phyloP scores from a whole-genome alignment of 2,797 vertebrate species.

The Catostomus latipinnis region DNA sequence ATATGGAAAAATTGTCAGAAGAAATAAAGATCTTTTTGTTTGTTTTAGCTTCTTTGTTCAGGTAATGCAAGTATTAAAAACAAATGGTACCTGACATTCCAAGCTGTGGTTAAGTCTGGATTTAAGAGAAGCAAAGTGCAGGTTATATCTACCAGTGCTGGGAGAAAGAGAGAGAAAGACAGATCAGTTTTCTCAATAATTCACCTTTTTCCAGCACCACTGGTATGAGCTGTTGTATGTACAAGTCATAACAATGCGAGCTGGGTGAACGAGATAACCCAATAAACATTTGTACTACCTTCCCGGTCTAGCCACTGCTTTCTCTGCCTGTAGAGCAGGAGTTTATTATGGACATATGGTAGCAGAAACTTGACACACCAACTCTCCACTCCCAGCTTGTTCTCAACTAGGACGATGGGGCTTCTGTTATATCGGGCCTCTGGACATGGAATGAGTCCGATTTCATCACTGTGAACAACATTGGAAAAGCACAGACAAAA shows the following conservation, averaged over 20 bases:
- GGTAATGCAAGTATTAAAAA: not conserved
- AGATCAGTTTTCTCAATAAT: not conserved
- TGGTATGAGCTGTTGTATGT: not conserved
- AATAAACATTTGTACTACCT: conserved; percentile 74
- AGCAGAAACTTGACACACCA: conserved; percentile 98
- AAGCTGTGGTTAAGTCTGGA: conserved; percentile 96
- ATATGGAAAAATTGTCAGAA: no score
- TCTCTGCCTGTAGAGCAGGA: conserved; percentile 90
- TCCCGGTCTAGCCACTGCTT: conserved; percentile 94
- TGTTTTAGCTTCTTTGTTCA: not conserved
- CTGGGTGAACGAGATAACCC: not conserved
- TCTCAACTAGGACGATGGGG: conserved; percentile 93
- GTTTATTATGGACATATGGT: conserved; percentile 94
- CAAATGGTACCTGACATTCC: conserved; percentile 92
- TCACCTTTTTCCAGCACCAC: no score
- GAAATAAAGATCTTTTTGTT: no score
- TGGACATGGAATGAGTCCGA: conserved; percentile 93
- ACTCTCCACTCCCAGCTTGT: conserved; percentile 97
- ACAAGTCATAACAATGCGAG: conserved; percentile 8
- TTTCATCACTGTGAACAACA: conserved; percentile 87
- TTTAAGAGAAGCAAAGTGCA: conserved; percentile 93
- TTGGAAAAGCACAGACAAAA: not conserved
- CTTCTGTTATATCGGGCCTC: conserved; percentile 97
- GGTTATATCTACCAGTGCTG: conserved; percentile 93
- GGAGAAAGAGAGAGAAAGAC: conserved; percentile 27